phyloP scores from a whole-genome alignment of 2,797 vertebrate species.

The Pitangus sulphuratus region DNA sequence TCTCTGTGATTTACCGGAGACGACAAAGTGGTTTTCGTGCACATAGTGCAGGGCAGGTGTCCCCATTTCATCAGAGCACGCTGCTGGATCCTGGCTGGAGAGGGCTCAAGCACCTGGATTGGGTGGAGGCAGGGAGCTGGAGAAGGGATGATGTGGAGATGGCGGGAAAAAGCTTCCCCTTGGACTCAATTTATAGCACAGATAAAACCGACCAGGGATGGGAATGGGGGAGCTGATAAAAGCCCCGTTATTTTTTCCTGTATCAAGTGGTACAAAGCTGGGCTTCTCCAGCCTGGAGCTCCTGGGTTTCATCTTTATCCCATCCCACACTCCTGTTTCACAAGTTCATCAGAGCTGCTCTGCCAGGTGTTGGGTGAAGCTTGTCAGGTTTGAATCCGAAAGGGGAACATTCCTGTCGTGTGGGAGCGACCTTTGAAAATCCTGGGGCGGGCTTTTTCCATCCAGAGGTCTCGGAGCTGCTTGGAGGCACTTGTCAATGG shows the following conservation, averaged over 20 bases:
- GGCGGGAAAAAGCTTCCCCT: background rate
- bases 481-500: background rate
- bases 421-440: background rate
- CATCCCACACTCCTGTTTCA: background rate
- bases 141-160: background rate
- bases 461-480: background rate
- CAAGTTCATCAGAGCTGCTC: background rate
- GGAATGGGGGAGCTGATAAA: background rate
- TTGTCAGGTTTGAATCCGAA: background rate
- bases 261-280: background rate
- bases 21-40: background rate
- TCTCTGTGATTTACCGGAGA: background rate
- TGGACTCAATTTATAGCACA: background rate
- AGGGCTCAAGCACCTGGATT: accelerated
- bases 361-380: background rate
- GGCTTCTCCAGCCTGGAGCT: background rate
- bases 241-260: background rate
- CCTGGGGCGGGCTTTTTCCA: background rate
- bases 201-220: background rate
- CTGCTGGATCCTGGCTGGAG: background rate
- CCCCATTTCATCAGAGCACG: background rate
- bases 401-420: background rate
- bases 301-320: background rate
- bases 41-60: background rate
- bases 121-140: accelerated